These are phyloP conservation scores for Tinea semifulvella DNA, from an alignment of 2,888 invertebrate genomes.

Conservation along the genomic window DNA sequence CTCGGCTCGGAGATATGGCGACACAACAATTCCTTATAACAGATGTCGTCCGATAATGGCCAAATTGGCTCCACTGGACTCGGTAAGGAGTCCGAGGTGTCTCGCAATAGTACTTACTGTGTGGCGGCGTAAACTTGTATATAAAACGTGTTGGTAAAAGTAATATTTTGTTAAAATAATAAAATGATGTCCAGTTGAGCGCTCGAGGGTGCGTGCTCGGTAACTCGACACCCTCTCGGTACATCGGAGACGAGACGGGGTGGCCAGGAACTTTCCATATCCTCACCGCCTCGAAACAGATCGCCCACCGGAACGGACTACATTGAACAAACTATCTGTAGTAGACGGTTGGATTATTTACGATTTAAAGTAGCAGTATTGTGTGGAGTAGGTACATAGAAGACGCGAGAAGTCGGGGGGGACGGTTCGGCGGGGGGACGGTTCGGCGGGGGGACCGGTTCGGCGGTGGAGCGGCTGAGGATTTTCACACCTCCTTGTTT, in stretches of 20 bases:
- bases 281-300: too few species aligned
- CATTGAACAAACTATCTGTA: too few species aligned
- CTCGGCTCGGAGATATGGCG: constrained; percentile 11
- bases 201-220: too few species aligned
- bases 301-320: too few species aligned
- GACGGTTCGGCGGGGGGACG: constrained; percentile 32
- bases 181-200: too few species aligned
- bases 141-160: too few species aligned
- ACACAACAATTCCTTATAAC: constrained; percentile 24
- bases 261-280: too few species aligned
- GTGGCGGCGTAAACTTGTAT: too few species aligned
- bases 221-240: constrained; percentile 30
- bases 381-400: constrained; percentile 7
- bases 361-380: constrained; percentile 1
- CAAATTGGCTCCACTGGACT: constrained; percentile 45
- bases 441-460: constrained; percentile 41
- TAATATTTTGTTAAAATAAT: too few species aligned
- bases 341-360: constrained; percentile 26
- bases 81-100: constrained; percentile 32
- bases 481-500: constrained; percentile 66
- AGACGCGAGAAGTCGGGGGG: constrained; percentile 7
- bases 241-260: constrained; percentile 27
- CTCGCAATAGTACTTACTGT: too few species aligned
- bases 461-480: constrained; percentile 31
- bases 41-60: constrained; percentile 50